Evolutionary conservation across 2,113 vertebrate genomes (phyloP).

Genomic region (Isichthys henryi): DNA sequence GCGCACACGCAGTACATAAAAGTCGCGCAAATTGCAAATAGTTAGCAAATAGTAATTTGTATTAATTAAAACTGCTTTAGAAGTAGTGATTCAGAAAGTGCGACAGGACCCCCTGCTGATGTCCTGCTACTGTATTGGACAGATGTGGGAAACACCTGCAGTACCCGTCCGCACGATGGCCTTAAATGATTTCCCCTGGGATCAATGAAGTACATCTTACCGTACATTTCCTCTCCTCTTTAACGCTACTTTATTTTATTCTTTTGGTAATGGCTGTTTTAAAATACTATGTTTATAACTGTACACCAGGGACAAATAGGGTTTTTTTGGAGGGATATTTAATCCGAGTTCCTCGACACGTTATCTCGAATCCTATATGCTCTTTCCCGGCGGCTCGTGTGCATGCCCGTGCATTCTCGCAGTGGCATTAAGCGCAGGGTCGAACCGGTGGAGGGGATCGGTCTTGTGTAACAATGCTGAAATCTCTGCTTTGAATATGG

Average conservation of each 20-base stretch:
- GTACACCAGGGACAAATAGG: neutral
- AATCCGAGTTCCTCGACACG: neutral
- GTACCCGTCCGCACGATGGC: neutral
- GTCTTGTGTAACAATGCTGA: conserved; percentile 38
- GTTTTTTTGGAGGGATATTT: neutral
- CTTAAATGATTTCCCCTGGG: neutral
- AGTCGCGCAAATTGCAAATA: neutral
- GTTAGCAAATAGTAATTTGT: neutral
- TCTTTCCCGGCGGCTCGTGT: neutral
- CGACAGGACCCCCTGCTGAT: neutral
- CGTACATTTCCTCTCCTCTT: neutral
- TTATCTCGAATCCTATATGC: neutral
- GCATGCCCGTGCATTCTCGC: neutral
- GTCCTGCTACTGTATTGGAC: neutral
- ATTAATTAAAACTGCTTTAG: neutral
- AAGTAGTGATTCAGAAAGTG: neutral
- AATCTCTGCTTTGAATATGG: conserved; percentile 31
- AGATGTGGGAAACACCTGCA: neutral
- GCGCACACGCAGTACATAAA: neutral
- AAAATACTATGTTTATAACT: neutral
- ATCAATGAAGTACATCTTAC: neutral
- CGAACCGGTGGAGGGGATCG: conserved; percentile 1
- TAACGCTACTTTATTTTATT: neutral
- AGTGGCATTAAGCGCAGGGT: neutral
- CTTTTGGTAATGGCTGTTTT: neutral